phyloP scores from a whole-genome alignment of 1,140 invertebrate genomes.

The Gerris buenoi region DNA sequence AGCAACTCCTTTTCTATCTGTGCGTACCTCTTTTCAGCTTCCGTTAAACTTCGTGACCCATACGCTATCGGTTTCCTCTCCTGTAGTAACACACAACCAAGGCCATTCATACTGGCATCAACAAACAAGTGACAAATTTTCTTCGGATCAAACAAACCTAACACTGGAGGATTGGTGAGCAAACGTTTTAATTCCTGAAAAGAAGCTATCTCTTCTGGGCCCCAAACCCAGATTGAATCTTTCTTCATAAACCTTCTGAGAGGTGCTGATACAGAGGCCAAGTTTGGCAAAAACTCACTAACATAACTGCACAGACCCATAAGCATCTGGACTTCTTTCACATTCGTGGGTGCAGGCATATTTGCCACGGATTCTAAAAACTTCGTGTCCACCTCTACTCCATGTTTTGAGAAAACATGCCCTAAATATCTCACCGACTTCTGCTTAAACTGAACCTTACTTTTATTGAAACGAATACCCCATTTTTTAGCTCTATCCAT shows the following conservation, averaged over 20 bases:
- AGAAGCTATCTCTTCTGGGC: too few relatives aligned
- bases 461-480: conserved; percentile 28
- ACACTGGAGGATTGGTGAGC: conserved; percentile 28
- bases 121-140: conserved; percentile 13
- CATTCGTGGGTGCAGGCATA: conserved; percentile 24
- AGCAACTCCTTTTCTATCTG: conserved; percentile 21
- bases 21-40: conserved; percentile 23
- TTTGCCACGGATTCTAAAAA: conserved; percentile 28
- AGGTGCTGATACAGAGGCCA: conserved; percentile 26
- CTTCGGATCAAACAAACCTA: conserved; percentile 20
- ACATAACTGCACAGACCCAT: conserved; percentile 30
- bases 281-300: conserved; percentile 28
- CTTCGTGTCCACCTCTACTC: conserved; percentile 28
- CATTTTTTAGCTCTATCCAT: conserved; percentile 24
- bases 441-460: conserved; percentile 22
- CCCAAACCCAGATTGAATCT: conserved; percentile 27
- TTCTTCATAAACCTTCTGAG: conserved; percentile 30
- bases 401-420: conserved; percentile 23
- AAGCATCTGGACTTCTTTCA: conserved; percentile 25
- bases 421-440: conserved; percentile 30
- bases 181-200: conserved; percentile 18
- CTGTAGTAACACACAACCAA: conserved; percentile 21
- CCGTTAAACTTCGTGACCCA: conserved; percentile 21
- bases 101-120: conserved; percentile 7
- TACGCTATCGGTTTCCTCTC: conserved; percentile 27